Evolutionary conservation across 2,888 invertebrate species (phyloP).

Genomic region (Acrobasis consociella): DNA sequence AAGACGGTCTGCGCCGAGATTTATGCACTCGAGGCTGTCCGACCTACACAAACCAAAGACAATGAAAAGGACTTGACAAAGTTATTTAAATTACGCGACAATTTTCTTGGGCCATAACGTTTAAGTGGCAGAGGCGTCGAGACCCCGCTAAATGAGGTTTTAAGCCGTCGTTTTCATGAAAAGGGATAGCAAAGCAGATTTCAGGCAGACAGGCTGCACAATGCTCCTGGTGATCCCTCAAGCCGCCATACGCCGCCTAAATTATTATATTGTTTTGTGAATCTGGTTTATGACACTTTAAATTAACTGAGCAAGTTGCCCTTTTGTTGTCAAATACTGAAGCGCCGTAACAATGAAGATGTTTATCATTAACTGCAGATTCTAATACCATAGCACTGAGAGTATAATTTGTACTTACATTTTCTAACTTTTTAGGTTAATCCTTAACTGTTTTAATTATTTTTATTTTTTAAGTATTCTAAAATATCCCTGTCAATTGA

Average conservation of each 20-base stretch:
- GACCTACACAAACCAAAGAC: slow-evolving; percentile 57
- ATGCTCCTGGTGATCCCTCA: slow-evolving; percentile 59
- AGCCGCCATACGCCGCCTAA: slow-evolving; percentile 52
- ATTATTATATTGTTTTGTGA: slow-evolving; percentile 74
- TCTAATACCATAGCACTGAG: not conserved
- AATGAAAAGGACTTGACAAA: slow-evolving; percentile 63
- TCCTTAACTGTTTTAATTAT: too few relatives aligned
- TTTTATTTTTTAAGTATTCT: too few relatives aligned
- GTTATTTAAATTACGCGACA: slow-evolving; percentile 79
- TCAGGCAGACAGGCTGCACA: slow-evolving; percentile 62
- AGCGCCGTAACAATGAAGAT: slow-evolving; percentile 15
- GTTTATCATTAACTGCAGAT: slow-evolving; percentile 14
- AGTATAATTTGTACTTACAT: not conserved
- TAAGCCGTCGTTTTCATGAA: slow-evolving; percentile 69
- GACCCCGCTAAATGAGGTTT: slow-evolving; percentile 75
- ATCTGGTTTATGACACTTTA: slow-evolving; percentile 64
- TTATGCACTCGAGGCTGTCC: slow-evolving; percentile 61
- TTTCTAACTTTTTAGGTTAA: too few relatives aligned
- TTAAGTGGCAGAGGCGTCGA: slow-evolving; percentile 69
- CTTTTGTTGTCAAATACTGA: slow-evolving; percentile 42
- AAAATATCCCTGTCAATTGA: too few relatives aligned
- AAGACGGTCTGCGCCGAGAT: slow-evolving; percentile 55
- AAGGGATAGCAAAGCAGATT: slow-evolving; percentile 76
- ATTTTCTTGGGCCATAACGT: slow-evolving; percentile 72
- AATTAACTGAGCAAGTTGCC: slow-evolving; percentile 61